These are phyloP conservation scores for Ricordea florida DNA, from an alignment of 92 coral and sea anemone genomes.

Conservation along the genomic window DNA sequence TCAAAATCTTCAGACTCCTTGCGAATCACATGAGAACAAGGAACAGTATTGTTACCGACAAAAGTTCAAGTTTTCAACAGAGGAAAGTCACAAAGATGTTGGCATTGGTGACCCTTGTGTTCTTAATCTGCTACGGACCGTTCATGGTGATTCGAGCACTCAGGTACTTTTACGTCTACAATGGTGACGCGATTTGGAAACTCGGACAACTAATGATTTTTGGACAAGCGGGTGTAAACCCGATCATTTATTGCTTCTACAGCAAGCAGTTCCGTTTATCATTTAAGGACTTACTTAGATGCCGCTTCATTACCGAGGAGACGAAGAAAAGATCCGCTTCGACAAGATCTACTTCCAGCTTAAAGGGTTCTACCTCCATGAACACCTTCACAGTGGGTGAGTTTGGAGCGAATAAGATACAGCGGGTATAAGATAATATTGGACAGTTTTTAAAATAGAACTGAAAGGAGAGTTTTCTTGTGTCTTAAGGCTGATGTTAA, in stretches of 20 bases:
- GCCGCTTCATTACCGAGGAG: conserved; percentile 28
- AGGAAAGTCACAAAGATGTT: conserved; percentile 79
- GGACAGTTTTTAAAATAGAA: too few species aligned
- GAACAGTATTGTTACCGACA: conserved; percentile 8
- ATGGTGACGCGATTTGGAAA: conserved; percentile 61
- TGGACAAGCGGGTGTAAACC: conserved; percentile 82
- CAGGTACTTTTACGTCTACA: conserved; percentile 70
- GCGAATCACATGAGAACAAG: conserved; percentile 35
- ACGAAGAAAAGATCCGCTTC: conserved; percentile 17
- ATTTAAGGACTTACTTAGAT: conserved; percentile 58
- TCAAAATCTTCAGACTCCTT: conserved; percentile 57
- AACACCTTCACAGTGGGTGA: conserved; percentile 16
- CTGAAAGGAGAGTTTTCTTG: too few species aligned
- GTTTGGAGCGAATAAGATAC: background rate
- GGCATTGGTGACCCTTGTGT: conserved; percentile 67
- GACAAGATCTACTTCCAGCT: background rate
- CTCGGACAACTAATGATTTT: conserved; percentile 75
- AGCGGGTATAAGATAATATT: background rate
- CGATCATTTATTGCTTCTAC: conserved; percentile 80
- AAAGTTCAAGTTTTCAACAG: conserved; percentile 27
- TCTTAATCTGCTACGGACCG: conserved; percentile 75
- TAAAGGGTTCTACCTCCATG: too few species aligned
- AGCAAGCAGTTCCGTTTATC: conserved; percentile 75
- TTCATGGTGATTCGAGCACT: conserved; percentile 66
- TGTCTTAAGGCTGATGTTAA: too few species aligned